phyloP scores from a whole-genome alignment of 1,140 invertebrate species.

The Homarus americanus region DNA sequence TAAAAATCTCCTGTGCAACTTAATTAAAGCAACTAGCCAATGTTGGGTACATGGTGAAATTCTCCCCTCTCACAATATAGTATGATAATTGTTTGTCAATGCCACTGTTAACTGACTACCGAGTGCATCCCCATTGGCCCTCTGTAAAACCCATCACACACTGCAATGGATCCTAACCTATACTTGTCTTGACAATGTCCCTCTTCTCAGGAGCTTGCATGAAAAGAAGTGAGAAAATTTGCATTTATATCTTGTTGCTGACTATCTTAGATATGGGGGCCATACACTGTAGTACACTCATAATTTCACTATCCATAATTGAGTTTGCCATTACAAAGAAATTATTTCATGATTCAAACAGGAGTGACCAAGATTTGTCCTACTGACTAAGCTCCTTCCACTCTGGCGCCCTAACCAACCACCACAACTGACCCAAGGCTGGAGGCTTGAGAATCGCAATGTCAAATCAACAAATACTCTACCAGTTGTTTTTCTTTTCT shows the following conservation, averaged over 20 bases:
- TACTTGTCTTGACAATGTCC: slow-evolving; percentile 35
- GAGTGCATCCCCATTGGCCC: slow-evolving; percentile 31
- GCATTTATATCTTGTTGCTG: neutral
- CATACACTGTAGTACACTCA: neutral
- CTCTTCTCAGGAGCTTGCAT: slow-evolving; percentile 47
- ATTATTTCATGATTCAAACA: too few relatives aligned
- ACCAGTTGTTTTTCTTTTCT: too few relatives aligned
- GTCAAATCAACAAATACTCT: too few relatives aligned
- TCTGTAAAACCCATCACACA: neutral
- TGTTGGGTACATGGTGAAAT: neutral
- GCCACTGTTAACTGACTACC: neutral
- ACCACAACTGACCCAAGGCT: too few relatives aligned
- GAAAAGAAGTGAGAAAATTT: slow-evolving; percentile 24
- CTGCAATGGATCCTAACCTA: slow-evolving; percentile 35
- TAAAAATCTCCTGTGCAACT: neutral
- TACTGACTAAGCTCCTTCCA: too few relatives aligned
- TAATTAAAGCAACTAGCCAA: neutral
- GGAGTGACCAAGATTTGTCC: too few relatives aligned
- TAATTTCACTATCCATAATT: neutral
- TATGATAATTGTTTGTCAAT: neutral
- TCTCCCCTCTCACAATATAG: neutral
- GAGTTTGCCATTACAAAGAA: neutral
- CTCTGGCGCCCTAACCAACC: too few relatives aligned
- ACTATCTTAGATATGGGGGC: neutral
- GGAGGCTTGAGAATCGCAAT: too few relatives aligned